A percentile compares a stretch with the other conserved stretches of the same genome.
Conservation (phyloP, 2,797 vertebrate genomes). For the Spinus olivaceus region DNA sequence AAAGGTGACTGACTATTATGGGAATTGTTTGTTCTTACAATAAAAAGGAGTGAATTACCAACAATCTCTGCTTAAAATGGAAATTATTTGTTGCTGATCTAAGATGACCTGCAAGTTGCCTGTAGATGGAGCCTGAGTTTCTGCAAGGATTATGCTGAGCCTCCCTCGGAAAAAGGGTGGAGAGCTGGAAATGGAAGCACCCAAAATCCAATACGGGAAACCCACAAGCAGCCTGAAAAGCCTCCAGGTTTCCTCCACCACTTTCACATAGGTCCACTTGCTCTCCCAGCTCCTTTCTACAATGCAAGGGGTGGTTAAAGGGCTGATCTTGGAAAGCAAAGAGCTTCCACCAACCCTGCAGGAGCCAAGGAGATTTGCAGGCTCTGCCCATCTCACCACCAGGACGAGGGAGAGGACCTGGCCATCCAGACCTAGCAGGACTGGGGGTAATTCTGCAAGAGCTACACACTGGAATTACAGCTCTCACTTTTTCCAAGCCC, state of each 20-base stretch:
- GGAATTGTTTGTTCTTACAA: slow-evolving; percentile 12
- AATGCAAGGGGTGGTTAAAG: accelerated
- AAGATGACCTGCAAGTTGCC: slow-evolving; percentile 4
- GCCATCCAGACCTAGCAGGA: not conserved
- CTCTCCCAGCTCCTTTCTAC: not conserved
- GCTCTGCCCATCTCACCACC: accelerated
- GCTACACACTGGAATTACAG: not conserved
- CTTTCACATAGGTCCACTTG: accelerated
- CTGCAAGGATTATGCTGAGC: not conserved
- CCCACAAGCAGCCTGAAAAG: not conserved
- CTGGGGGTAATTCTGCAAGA: not conserved
- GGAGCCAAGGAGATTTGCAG: accelerated
- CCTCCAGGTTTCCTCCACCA: not conserved
- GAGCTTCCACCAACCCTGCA: not conserved
- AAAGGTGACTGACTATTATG: not conserved
- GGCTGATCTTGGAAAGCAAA: not conserved
- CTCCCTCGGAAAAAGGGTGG: not conserved
- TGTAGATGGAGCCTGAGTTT: slow-evolving; percentile 42
- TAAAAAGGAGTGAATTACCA: not conserved
- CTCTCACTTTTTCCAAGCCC: not conserved
- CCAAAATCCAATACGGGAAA: slow-evolving; percentile 39
- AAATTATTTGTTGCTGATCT: not conserved
- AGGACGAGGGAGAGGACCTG: not conserved
- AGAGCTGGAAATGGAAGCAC: not conserved
- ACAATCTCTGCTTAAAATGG: not conserved